Evolutionary conservation across 2,888 invertebrate genomes (phyloP).

Genomic region (Eristalis tenax): DNA sequence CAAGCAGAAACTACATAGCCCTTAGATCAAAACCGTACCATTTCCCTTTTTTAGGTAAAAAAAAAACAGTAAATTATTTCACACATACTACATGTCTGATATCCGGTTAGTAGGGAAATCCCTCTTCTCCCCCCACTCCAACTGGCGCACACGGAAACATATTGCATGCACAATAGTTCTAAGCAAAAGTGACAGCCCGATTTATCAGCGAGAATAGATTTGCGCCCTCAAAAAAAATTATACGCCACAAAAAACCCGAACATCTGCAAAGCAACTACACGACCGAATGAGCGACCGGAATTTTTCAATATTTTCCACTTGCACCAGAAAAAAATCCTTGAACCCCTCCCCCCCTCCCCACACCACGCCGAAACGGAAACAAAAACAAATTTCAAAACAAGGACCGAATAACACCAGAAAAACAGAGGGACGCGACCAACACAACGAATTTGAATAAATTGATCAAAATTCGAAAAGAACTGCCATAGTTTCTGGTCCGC

Average conservation of each 20-base stretch:
- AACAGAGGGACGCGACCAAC: not conserved
- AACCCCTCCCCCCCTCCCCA: too few species aligned
- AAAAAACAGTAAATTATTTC: conserved; percentile 9
- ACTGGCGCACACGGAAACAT: conserved; percentile 21
- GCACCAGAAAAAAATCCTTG: conserved; percentile 1
- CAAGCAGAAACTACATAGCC: not conserved
- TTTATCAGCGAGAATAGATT: conserved; percentile 57
- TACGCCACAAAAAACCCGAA: conserved; percentile 12
- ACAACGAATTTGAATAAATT: conserved; percentile 67
- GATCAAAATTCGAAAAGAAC: conserved; percentile 66
- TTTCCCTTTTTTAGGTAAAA: not conserved
- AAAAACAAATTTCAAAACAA: not conserved
- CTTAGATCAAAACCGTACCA: not conserved
- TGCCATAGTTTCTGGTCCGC: conserved; percentile 61
- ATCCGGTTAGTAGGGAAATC: not conserved
- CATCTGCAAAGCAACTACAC: conserved; percentile 57
- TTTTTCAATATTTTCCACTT: conserved; percentile 43
- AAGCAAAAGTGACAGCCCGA: conserved; percentile 62
- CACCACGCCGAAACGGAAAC: not conserved
- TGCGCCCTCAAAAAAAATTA: conserved; percentile 3
- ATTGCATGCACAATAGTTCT: conserved; percentile 58
- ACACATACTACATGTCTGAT: not conserved
- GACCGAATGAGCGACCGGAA: conserved; percentile 36
- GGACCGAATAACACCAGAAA: conserved; percentile 11
- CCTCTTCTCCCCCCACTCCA: not conserved